Evolutionary conservation across 2,113 vertebrate species (phyloP).

Genomic region (Aix galericulata): DNA sequence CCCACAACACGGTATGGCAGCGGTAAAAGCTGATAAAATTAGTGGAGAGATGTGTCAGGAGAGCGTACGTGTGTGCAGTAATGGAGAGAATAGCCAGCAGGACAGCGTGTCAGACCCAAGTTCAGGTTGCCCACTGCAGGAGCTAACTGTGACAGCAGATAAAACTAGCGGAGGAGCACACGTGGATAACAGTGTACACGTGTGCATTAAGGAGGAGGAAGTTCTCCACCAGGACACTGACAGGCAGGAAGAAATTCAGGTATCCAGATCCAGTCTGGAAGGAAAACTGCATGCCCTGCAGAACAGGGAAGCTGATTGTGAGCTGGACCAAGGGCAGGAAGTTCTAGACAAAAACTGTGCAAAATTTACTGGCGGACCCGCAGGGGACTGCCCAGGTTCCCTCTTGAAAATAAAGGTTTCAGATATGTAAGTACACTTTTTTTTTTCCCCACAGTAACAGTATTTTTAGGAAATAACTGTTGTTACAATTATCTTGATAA

Average conservation of each 20-base stretch:
- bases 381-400: conserved; percentile 68
- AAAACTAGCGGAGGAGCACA: not conserved
- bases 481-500: not conserved
- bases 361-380: conserved; percentile 74
- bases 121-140: not conserved
- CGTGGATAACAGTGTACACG: not conserved
- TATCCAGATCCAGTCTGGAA: not conserved
- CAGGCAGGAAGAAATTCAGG: not conserved
- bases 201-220: not conserved
- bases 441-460: not conserved
- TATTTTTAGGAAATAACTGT: not conserved
- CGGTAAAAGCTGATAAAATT: not conserved
- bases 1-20: not conserved
- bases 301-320: not conserved
- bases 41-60: not conserved
- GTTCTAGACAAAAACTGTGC: conserved; percentile 81
- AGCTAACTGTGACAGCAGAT: not conserved
- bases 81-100: conserved; percentile 1
- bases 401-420: conserved; percentile 67
- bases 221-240: not conserved
- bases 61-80: not conserved
- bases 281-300: not conserved
- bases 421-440: conserved; percentile 80
- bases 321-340: conserved; percentile 22
- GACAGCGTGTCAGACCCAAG: not conserved